These are phyloP conservation scores for Rhipidura dahli DNA, from an alignment of 2,113 vertebrate genomes.

Conservation along the genomic window DNA sequence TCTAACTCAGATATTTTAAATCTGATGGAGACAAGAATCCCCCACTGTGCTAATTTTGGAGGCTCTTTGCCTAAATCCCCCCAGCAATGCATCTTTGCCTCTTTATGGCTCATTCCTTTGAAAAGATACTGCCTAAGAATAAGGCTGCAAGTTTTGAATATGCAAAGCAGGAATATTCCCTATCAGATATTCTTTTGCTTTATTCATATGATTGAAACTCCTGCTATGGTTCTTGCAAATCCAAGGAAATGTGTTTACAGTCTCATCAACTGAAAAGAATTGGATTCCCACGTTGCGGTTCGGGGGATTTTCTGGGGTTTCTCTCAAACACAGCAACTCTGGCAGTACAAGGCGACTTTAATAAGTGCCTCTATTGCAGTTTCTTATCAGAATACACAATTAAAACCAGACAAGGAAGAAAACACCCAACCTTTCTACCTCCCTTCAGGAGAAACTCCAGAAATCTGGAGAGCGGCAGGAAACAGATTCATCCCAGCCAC, in stretches of 20 bases:
- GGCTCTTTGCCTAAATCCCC: constrained; percentile 44
- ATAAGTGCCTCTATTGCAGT: background rate
- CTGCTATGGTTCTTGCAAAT: constrained; percentile 62
- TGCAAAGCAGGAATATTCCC: constrained; percentile 62
- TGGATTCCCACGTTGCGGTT: constrained; percentile 58
- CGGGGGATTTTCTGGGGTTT: constrained; percentile 67
- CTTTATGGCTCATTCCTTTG: constrained; percentile 5
- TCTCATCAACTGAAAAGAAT: constrained; percentile 69
- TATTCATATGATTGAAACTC: constrained; percentile 64
- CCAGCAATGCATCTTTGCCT: background rate
- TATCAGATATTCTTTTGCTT: constrained; percentile 61
- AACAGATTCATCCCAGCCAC: background rate
- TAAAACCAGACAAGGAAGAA: constrained; percentile 26
- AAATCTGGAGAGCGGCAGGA: fast-evolving
- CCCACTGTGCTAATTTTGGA: background rate
- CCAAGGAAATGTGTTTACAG: constrained; percentile 70
- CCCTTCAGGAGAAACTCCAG: background rate
- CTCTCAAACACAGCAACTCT: constrained; percentile 3
- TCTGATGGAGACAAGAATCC: background rate
- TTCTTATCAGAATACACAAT: constrained; percentile 50
- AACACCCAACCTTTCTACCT: background rate
- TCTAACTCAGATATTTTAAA: background rate
- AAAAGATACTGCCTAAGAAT: constrained; percentile 46
- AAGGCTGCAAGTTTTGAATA: constrained; percentile 62
- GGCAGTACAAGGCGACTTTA: constrained; percentile 27